Base-by-base conservation (phyloP, 2,797 vertebrate genomes). In the Pyrocephalus nanus region DNA sequence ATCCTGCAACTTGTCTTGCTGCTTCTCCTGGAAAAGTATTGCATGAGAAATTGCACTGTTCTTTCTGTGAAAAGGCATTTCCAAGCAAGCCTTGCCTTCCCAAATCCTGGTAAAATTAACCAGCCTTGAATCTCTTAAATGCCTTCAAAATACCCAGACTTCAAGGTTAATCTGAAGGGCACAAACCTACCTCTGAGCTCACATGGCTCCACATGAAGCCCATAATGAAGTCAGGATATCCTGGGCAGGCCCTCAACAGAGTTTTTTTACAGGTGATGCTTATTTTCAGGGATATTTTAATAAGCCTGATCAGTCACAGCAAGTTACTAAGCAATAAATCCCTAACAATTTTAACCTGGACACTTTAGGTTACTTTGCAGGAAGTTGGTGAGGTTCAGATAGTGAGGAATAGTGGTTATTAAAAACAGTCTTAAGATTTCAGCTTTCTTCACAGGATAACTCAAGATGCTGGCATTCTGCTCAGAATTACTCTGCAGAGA, bases 121-220 rank as follows among this genome's bases (percentile, higher is more conserved):
- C 22, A 7, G 47, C 12, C 21, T 26, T 30, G 6, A 25, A 27
- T 27, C 51, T 69, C 51, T 66, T 62, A 69, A 72, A 84, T 65
- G 40, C 20, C 50, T 90, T 69, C 29, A 40, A 29, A 93, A 76
- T 62, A 79, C 55, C 58, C 51, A 72, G 58, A 42, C 43, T 54
- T 16, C 45, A 42, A 50, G 32, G 57, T 72, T 69, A 50, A 58
- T 8, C 27, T 9, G 12, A 78, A 85, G 12, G 1, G 8, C 27
- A 55, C 62, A 60, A 53, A 92, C 16, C 25, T 29, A 8, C 38
- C 19, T 53, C 21, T 50, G 40, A 64, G 36, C 8, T 21, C 12
- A 1, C 3, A 1, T 0, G 2, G 51, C 34, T 90, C 42, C 61
- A 32, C 47, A 53, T 47, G 55, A 2, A 1, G 2, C 17, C 27